Percentiles rank a stretch among this genome's conserved stretches.
Evolutionary conservation across 2,888 invertebrate species (phyloP).

Genomic region (Subacronicta megacephala): DNA sequence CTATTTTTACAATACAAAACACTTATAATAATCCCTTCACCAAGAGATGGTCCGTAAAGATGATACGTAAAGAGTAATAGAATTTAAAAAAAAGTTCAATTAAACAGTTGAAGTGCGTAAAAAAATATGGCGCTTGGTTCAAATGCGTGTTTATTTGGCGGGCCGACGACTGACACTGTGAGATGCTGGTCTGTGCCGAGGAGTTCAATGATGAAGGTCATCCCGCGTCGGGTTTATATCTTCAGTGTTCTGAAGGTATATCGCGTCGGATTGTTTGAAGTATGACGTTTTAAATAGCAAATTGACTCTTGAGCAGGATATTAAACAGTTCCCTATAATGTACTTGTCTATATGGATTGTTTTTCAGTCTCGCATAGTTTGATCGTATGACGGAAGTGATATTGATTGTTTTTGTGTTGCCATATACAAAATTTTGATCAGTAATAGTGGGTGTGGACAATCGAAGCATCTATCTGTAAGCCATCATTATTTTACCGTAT

Average conservation of each 20-base stretch:
- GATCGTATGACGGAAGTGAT: too few relatives aligned
- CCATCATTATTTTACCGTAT: too few relatives aligned
- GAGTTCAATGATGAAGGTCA: constrained; percentile 47
- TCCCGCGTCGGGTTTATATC: constrained; percentile 15
- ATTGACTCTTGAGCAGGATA: constrained; percentile 6
- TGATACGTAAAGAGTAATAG: constrained; percentile 23
- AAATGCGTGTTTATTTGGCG: constrained; percentile 39
- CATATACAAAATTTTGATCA: too few relatives aligned
- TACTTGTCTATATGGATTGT: not conserved
- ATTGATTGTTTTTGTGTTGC: too few relatives aligned
- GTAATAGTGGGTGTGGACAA: too few relatives aligned
- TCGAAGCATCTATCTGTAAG: too few relatives aligned
- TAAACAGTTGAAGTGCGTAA: constrained; percentile 40
- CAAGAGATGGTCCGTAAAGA: too few relatives aligned
- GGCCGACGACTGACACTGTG: constrained; percentile 52
- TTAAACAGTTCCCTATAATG: constrained; percentile 11
- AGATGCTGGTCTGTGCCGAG: constrained; percentile 32
- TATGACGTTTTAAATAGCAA: constrained; percentile 13
- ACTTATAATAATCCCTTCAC: too few relatives aligned
- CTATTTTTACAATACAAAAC: too few relatives aligned
- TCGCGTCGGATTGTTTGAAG: constrained; percentile 15
- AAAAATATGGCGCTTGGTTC: constrained; percentile 37
- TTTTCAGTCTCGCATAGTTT: too few relatives aligned
- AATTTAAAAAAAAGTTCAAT: constrained; percentile 17
- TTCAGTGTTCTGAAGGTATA: constrained; percentile 4